These are phyloP conservation scores for Phrynocephalus guinanensis DNA, from an alignment of 2,797 vertebrate genomes.

Conservation along the genomic window DNA sequence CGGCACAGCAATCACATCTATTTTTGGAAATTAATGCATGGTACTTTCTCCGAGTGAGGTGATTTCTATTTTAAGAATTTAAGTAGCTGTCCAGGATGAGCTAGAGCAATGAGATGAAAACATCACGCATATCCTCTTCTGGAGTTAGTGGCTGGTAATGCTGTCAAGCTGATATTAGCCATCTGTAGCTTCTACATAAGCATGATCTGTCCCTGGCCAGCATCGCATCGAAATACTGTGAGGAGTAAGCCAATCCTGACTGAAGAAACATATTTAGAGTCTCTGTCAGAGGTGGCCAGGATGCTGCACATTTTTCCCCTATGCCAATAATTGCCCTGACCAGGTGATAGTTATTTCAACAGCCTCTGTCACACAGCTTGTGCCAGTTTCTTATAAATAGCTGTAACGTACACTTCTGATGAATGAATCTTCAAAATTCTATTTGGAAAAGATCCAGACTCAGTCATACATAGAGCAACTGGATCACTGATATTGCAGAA, in stretches of 20 bases:
- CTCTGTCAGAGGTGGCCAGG: conserved; percentile 37
- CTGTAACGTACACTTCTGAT: neutral
- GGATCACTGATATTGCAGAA: too few species aligned
- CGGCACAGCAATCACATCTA: conserved; percentile 42
- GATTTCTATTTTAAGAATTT: conserved; percentile 75
- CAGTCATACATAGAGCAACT: neutral
- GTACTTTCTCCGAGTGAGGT: conserved; percentile 70
- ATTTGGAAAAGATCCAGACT: neutral
- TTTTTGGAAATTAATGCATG: conserved; percentile 61
- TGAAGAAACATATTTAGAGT: conserved; percentile 13
- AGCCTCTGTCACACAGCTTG: neutral
- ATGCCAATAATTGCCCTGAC: conserved; percentile 7
- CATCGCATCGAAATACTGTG: conserved; percentile 45
- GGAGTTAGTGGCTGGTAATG: conserved; percentile 75
- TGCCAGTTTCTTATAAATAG: conserved; percentile 9
- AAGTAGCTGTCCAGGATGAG: conserved; percentile 56
- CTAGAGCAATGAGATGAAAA: conserved; percentile 71
- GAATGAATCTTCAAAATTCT: neutral
- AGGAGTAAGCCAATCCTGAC: conserved; percentile 40
- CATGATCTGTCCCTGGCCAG: conserved; percentile 40
- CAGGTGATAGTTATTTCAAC: neutral
- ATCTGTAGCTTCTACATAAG: conserved; percentile 60
- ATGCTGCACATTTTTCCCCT: conserved; percentile 23
- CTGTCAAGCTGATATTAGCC: conserved; percentile 66
- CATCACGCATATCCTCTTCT: conserved; percentile 75